phyloP scores from a whole-genome alignment of 1,140 invertebrate genomes.

The Drosophila arawakana region DNA sequence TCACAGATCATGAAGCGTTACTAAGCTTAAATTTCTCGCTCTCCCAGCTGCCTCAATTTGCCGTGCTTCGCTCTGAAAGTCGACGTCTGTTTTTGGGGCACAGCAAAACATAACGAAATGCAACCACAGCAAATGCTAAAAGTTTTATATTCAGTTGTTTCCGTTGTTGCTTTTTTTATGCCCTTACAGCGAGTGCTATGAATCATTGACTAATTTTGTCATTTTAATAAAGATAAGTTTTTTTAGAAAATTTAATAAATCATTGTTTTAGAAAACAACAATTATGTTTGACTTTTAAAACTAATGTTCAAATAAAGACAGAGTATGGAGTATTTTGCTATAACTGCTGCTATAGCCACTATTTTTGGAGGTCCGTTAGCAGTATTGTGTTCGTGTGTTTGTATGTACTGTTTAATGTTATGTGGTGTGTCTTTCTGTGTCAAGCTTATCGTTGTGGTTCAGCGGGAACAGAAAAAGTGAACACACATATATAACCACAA shows the following conservation, averaged over 20 bases:
- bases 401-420: conserved; percentile 12
- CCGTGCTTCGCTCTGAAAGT: background rate
- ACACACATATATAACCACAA: conserved; percentile 27
- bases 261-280: no score
- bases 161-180: background rate
- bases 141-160: conserved; percentile 31
- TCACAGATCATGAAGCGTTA: conserved; percentile 31
- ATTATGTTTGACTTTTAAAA: no score
- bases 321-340: background rate
- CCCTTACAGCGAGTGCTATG: background rate
- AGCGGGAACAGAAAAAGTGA: conserved; percentile 11
- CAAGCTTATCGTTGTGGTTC: conserved; percentile 51
- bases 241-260: no score
- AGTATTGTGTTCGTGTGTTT: conserved; percentile 2
- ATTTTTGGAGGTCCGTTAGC: background rate
- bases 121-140: conserved; percentile 55
- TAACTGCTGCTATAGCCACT: conserved; percentile 21
- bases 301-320: no score
- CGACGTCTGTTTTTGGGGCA: conserved; percentile 8
- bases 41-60: background rate
- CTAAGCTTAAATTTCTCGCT: conserved; percentile 4
- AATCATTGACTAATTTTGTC: background rate
- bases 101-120: conserved; percentile 39
- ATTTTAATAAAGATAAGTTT: background rate
- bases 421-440: conserved; percentile 44